These are phyloP conservation scores for Drosophila crucigera DNA, from an alignment of 2,888 invertebrate species.

Conservation along the genomic window DNA sequence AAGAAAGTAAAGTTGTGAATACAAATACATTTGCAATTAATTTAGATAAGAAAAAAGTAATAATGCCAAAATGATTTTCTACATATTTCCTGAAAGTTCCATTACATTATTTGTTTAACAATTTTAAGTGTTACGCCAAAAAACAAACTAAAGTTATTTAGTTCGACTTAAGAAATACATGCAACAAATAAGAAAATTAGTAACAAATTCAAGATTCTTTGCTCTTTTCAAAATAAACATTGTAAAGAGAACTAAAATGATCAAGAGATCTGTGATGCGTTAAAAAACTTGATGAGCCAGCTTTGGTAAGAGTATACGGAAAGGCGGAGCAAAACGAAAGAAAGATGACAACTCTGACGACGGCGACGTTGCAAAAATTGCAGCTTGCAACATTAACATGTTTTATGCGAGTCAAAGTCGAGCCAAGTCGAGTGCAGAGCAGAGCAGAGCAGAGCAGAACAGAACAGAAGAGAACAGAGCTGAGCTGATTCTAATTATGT, in stretches of 20 bases:
- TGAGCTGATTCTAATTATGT: constrained; percentile 18
- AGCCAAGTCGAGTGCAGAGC: constrained; percentile 21
- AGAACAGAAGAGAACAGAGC: constrained; percentile 1
- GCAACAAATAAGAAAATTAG: not conserved
- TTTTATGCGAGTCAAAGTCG: constrained; percentile 52
- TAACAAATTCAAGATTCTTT: not conserved
- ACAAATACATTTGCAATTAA: not conserved
- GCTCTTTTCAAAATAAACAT: not conserved
- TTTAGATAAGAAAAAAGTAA: not conserved
- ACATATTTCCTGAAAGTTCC: not conserved
- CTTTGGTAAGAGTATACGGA: constrained; percentile 35
- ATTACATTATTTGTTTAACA: not conserved
- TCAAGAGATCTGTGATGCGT: not conserved
- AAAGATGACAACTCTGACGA: constrained; percentile 25
- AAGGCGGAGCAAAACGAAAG: constrained; percentile 17
- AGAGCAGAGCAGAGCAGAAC: constrained; percentile 5
- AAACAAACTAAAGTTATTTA: not conserved
- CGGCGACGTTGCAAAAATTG: constrained; percentile 50
- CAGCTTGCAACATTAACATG: constrained; percentile 77
- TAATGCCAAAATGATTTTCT: not conserved
- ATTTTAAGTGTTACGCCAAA: not conserved
- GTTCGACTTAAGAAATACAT: not conserved
- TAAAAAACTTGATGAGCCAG: not conserved
- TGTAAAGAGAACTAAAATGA: not conserved
- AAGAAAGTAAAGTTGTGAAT: not conserved